Conservation (phyloP, 2,888 invertebrate genomes). For the Drosophila prostipennis region DNA sequence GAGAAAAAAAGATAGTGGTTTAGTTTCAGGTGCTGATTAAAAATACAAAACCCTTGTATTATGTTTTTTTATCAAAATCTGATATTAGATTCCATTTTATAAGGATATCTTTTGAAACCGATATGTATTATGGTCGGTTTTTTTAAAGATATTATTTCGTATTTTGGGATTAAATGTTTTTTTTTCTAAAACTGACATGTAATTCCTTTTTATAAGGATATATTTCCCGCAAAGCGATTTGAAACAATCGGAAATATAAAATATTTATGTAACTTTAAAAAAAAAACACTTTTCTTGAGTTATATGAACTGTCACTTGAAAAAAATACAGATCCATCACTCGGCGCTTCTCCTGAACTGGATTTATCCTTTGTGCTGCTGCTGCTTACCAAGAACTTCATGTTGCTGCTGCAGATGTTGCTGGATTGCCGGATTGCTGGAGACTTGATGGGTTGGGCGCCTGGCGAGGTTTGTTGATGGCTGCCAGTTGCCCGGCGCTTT, state of each 20-base stretch:
- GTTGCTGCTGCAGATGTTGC: constrained; percentile 35
- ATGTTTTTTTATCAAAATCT: too few relatives aligned
- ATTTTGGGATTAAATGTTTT: too few relatives aligned
- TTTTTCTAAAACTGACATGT: too few relatives aligned
- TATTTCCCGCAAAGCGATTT: too few relatives aligned
- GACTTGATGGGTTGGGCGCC: constrained; percentile 30
- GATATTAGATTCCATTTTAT: too few relatives aligned
- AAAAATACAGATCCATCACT: background rate
- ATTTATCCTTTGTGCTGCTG: constrained; percentile 23
- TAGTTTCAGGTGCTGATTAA: background rate
- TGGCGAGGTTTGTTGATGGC: constrained; percentile 56
- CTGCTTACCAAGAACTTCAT: constrained; percentile 73
- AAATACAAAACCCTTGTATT: too few relatives aligned
- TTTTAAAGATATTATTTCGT: too few relatives aligned
- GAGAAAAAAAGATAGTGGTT: background rate
- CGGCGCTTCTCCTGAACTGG: background rate
- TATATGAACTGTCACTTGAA: background rate
- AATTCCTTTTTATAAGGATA: too few relatives aligned
- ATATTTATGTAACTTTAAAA: background rate
- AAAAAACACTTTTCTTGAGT: background rate
- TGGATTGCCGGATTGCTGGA: constrained; percentile 18
- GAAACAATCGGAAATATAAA: too few relatives aligned
- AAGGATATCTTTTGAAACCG: too few relatives aligned
- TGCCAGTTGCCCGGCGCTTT: constrained; percentile 51
- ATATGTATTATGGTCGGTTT: too few relatives aligned